A percentile compares a stretch with the other conserved stretches of the same genome.
phyloP scores from a whole-genome alignment of 2,797 vertebrate species.

The Poecilia picta region DNA sequence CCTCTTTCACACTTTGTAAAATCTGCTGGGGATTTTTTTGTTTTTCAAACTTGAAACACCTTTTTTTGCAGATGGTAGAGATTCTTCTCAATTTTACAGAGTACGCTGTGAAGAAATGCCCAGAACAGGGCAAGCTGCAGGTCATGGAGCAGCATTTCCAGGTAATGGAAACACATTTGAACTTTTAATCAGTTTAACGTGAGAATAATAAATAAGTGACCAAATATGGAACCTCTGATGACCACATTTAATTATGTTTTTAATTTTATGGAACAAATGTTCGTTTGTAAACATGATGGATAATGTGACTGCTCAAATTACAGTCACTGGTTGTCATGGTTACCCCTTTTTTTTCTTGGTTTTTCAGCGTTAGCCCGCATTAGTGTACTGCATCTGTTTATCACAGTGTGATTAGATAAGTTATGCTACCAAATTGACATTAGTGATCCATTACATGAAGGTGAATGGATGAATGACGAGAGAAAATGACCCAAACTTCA shows the following conservation, averaged over 20 bases:
- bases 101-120: conserved; percentile 90
- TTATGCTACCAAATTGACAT: too few species aligned
- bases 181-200: not conserved
- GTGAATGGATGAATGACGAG: too few species aligned
- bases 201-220: not conserved
- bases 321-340: too few species aligned
- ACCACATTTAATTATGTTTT: not conserved
- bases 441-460: too few species aligned
- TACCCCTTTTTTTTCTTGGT: too few species aligned
- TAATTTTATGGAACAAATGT: not conserved
- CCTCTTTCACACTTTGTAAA: not conserved
- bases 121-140: conserved; percentile 95
- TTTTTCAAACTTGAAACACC: not conserved
- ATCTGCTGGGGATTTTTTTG: not conserved
- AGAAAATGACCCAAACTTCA: too few species aligned
- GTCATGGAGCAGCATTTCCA: conserved; percentile 98
- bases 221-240: not conserved
- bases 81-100: conserved; percentile 92
- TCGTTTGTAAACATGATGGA: too few species aligned
- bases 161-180: conserved; percentile 67
- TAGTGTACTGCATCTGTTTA: too few species aligned
- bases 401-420: too few species aligned
- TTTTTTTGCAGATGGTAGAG: conserved; percentile 90
- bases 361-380: too few species aligned
- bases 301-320: too few species aligned